phyloP scores from a whole-genome alignment of 2,888 invertebrate genomes.

The Ophion ellenae region DNA sequence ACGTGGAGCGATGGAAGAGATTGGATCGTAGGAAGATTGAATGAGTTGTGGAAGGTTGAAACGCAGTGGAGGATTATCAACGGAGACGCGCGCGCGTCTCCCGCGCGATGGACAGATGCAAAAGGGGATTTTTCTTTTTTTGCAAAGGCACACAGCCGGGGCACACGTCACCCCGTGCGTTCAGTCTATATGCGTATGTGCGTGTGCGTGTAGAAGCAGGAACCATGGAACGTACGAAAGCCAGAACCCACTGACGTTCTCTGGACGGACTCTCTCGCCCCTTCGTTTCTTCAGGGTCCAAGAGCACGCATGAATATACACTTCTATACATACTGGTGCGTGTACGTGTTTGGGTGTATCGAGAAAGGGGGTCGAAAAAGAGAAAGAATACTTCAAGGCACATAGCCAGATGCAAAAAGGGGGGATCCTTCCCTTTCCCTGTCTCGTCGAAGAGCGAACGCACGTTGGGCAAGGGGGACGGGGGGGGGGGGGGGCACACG shows the following conservation, averaged over 20 bases:
- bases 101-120: conserved; percentile 64
- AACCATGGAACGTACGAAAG: conserved; percentile 37
- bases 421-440: conserved; percentile 47
- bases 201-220: conserved; percentile 7
- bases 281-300: conserved; percentile 59
- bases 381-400: conserved; percentile 66
- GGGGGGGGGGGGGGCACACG: conserved; percentile 73
- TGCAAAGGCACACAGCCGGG: conserved; percentile 54
- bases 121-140: conserved; percentile 54
- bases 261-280: conserved; percentile 34
- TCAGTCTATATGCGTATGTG: background rate
- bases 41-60: conserved; percentile 29
- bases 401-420: conserved; percentile 67
- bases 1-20: conserved; percentile 3
- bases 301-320: conserved; percentile 41
- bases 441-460: conserved; percentile 62
- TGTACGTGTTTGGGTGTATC: conserved; percentile 7
- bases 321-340: background rate
- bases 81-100: conserved; percentile 42
- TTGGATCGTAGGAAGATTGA: conserved; percentile 21
- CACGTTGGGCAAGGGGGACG: background rate
- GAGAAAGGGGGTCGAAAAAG: conserved; percentile 58
- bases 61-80: conserved; percentile 49
- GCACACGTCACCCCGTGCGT: conserved; percentile 64
- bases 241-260: conserved; percentile 47